These are phyloP conservation scores for Nycticorax nycticorax DNA, from an alignment of 2,113 vertebrate genomes.

Conservation along the genomic window DNA sequence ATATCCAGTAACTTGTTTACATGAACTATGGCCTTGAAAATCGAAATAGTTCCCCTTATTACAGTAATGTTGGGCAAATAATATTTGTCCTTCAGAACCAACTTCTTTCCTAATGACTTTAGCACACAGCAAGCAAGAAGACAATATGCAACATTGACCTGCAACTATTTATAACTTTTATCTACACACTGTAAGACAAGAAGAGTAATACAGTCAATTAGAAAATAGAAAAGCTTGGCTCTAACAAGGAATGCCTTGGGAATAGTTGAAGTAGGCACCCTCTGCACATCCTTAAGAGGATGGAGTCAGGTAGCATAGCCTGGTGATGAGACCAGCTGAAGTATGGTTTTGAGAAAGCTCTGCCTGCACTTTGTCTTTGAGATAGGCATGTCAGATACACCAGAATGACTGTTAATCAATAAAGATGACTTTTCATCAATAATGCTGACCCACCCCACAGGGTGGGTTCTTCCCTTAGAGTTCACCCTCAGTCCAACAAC, in stretches of 20 bases:
- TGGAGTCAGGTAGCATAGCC: background rate
- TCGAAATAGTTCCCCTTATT: background rate
- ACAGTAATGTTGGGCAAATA: background rate
- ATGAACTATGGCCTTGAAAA: background rate
- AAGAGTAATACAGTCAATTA: background rate
- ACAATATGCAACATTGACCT: background rate
- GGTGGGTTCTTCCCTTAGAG: background rate
- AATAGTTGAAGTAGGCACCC: background rate
- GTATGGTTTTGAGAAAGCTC: background rate
- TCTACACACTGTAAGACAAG: background rate
- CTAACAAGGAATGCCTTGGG: background rate
- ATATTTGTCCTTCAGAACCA: background rate
- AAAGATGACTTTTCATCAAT: background rate
- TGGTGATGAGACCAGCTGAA: background rate
- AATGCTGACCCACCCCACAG: background rate
- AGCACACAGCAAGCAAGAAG: background rate
- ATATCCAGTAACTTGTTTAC: background rate
- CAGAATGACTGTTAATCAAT: background rate
- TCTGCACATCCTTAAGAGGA: background rate
- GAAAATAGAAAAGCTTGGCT: background rate
- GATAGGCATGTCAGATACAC: background rate
- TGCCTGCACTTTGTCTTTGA: background rate
- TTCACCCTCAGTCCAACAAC: background rate
- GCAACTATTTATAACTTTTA: background rate
- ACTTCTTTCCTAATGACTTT: background rate